phyloP scores from a whole-genome alignment of 2,888 invertebrate genomes.

The Allygus modestus region DNA sequence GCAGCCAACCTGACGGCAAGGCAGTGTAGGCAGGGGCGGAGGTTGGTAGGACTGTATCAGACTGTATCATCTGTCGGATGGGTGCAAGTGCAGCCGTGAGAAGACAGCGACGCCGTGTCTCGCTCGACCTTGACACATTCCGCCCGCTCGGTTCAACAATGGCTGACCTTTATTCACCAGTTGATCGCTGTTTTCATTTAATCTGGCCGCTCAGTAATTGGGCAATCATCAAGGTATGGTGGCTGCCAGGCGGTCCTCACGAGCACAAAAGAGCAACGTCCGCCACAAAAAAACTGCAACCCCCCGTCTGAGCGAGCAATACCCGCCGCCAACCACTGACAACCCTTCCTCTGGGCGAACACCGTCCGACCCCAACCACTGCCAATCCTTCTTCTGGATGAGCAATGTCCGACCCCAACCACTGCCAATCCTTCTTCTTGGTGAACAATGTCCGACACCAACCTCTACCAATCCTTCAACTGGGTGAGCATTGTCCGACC shows the following conservation, averaged over 20 bases:
- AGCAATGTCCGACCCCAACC: not conserved
- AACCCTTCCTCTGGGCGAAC: not conserved
- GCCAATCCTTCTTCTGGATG: not conserved
- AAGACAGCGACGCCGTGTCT: conserved; percentile 52
- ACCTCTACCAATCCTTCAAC: too few species aligned
- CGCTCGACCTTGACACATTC: conserved; percentile 58
- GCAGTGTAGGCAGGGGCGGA: not conserved
- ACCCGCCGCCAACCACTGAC: not conserved
- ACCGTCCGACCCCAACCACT: not conserved
- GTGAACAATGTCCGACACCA: not conserved
- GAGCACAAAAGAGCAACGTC: conserved; percentile 37
- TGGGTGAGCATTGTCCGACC: too few species aligned
- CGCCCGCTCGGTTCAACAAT: conserved; percentile 54
- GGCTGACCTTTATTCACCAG: conserved; percentile 55
- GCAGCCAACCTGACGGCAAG: conserved; percentile 5
- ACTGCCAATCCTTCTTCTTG: not conserved
- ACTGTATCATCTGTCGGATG: conserved; percentile 50
- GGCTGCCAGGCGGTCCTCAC: conserved; percentile 46
- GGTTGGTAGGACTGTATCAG: conserved; percentile 24
- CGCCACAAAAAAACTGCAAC: not conserved
- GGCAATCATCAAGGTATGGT: conserved; percentile 55
- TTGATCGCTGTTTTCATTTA: conserved; percentile 59
- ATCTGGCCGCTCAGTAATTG: conserved; percentile 56
- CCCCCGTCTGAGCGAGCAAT: conserved; percentile 1
- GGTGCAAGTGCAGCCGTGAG: conserved; percentile 56